phyloP scores from a whole-genome alignment of 2,113 vertebrate species.

The Geococcyx californianus region DNA sequence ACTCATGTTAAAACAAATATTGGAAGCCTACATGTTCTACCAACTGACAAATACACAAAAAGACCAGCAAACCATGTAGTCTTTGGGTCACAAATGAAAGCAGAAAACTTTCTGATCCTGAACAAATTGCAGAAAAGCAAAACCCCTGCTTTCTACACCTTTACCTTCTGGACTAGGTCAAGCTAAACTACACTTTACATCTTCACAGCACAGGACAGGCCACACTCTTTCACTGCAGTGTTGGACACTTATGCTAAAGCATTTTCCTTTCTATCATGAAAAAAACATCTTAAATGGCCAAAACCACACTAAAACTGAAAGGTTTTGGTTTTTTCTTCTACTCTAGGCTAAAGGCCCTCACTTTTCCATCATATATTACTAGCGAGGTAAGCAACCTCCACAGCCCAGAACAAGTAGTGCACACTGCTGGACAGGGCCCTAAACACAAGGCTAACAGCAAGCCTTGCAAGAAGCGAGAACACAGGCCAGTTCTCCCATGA shows the following conservation, averaged over 20 bases:
- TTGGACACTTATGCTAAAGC: not conserved
- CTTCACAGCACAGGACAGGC: not conserved
- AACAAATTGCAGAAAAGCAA: not conserved
- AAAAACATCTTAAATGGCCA: not conserved
- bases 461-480: not conserved
- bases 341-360: not conserved
- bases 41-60: not conserved
- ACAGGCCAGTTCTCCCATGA: not conserved
- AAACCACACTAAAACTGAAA: not conserved
- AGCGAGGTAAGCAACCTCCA: not conserved
- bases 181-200: not conserved
- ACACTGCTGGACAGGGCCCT: not conserved
- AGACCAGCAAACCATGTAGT: not conserved
- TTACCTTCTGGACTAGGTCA: not conserved
- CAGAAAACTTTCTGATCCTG: not conserved
- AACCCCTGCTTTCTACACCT: not conserved
- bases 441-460: not conserved
- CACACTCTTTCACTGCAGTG: accelerated
- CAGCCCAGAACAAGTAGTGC: not conserved
- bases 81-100: not conserved
- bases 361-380: not conserved
- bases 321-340: not conserved
- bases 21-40: not conserved
- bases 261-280: not conserved
- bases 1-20: not conserved